phyloP scores from a whole-genome alignment of 2,797 vertebrate species.

The Paedocypris micromegethes region DNA sequence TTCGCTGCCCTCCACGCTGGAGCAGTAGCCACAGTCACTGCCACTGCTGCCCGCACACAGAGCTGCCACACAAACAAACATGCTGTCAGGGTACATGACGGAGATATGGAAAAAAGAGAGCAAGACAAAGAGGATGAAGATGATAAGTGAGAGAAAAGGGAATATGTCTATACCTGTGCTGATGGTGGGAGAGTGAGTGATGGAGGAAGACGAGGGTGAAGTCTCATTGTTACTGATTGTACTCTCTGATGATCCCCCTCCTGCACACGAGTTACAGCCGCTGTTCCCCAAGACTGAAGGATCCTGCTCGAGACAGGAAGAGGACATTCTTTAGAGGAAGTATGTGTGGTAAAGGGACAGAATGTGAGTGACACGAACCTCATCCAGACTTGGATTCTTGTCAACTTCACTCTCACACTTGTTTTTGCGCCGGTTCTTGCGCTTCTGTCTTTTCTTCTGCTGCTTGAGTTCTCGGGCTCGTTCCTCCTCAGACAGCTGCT shows the following conservation, averaged over 20 bases:
- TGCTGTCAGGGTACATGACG: neutral
- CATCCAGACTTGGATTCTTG: conserved; percentile 74
- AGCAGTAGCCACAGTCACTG: conserved; percentile 94
- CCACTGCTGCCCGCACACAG: conserved; percentile 80
- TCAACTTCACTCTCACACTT: conserved; percentile 80
- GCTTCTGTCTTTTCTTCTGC: conserved; percentile 95
- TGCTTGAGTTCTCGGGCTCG: conserved; percentile 90
- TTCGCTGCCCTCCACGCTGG: conserved; percentile 94
- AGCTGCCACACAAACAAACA: conserved; percentile 59
- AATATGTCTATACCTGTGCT: conserved; percentile 74
- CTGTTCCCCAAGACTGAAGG: conserved; percentile 72
- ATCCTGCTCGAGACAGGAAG: conserved; percentile 61
- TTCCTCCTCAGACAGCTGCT: conserved; percentile 94
- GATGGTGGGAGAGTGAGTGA: conserved; percentile 78
- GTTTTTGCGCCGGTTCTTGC: conserved; percentile 95
- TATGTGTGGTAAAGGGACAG: no score
- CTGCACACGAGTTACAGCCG: conserved; percentile 81
- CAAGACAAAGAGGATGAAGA: no score
- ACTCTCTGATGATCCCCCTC: conserved; percentile 67
- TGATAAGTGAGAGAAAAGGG: neutral
- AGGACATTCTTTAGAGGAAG: neutral
- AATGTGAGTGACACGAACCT: conserved; percentile 64
- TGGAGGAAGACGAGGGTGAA: conserved; percentile 74
- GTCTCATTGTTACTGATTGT: conserved; percentile 69
- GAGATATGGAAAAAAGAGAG: no score